Base-by-base conservation (phyloP, 92 coral and sea anemone species). In the Siderastrea radians region DNA sequence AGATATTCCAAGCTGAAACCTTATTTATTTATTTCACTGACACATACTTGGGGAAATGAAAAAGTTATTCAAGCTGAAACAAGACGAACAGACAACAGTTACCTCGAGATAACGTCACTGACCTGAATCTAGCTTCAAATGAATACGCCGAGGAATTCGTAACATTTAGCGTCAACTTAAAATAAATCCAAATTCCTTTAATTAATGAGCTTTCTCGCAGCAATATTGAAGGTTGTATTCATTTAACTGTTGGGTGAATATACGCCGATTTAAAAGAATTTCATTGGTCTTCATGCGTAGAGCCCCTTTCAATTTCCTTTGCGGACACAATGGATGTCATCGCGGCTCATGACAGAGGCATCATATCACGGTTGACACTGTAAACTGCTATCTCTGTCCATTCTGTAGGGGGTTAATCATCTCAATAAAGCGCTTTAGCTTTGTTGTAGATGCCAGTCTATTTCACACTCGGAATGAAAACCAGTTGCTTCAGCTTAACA, bases 281-380 rank as follows among this genome's bases (percentile, higher is more conserved):
- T 13, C 81, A 84, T 84, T 84, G 87, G 87, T 60, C 50, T 64
- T 64, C 63, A 54, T 9, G 50, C 63, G 49, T 63, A 49, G 50
- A 84, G 79, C 79, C 50, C 76, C 68, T 57, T 80, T 86, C 68
- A 81, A 53, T 77, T 65, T 55, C 51, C 14, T 67, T 59, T 16
- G 19, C 64, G 46, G 84, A 81, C 80, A 90, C 91, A 81, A 86
- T 90, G 78, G 91, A 51, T 90, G 91, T 84, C 93, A 90, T 79
- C 68, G 67, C 78, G 72, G 75, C 38, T 85, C 57, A 69, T 86
- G 91, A 86, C 93, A 86, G 62, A 68, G 80, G 87, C 80, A 60
- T 84, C 61, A 84, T 84, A 84, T 84, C 87, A 65, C 11, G 43
- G 72, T 63, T 84, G 87, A 60, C 87, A 74, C 77, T 59, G 79